Conservation (phyloP, 2,797 vertebrate species). For the Parauchenoglanis punctatus region DNA sequence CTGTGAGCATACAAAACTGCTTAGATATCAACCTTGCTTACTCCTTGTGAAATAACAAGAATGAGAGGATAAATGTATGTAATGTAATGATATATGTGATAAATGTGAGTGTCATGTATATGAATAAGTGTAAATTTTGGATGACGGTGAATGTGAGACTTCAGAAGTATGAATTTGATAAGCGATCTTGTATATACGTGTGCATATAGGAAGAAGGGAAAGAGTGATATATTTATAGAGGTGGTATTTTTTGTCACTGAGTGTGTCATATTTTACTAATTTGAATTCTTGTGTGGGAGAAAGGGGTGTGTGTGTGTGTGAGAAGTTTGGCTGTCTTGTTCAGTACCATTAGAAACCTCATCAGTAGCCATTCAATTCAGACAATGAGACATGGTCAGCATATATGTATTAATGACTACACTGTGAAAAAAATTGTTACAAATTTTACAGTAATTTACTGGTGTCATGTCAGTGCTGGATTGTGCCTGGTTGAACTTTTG, state of each 20-base stretch:
- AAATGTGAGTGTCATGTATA: not conserved
- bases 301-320: not conserved
- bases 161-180: not conserved
- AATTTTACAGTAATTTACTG: not conserved
- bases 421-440: not conserved
- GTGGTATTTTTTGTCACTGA: not conserved
- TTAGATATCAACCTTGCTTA: not conserved
- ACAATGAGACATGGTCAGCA: conserved; percentile 42
- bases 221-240: conserved; percentile 2
- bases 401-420: conserved; percentile 10
- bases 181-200: not conserved
- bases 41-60: not conserved
- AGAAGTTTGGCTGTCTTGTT: not conserved
- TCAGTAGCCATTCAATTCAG: conserved; percentile 31
- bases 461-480: no score
- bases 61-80: not conserved
- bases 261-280: not conserved
- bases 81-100: no score
- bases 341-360: not conserved
- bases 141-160: not conserved
- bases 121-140: not conserved
- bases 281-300: not conserved
- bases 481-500: no score
- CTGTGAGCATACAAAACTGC: not conserved
- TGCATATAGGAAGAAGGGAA: not conserved